phyloP scores from a whole-genome alignment of 2,113 vertebrate genomes.

The Neodon shergylaensis region DNA sequence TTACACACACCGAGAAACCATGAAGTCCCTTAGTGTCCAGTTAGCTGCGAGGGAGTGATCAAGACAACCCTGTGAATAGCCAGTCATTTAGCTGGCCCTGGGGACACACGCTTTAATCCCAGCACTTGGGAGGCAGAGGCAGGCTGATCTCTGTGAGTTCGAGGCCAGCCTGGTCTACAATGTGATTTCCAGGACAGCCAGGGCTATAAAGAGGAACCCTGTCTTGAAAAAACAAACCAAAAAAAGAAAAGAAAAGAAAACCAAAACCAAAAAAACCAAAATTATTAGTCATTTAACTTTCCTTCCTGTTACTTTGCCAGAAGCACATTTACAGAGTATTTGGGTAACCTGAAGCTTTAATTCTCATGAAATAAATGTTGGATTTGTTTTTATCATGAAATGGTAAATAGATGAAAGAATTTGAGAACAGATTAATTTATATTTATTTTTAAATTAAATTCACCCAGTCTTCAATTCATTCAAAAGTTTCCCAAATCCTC shows the following conservation, averaged over 20 bases:
- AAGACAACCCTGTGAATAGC: slow-evolving; percentile 7
- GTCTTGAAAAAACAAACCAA: neutral
- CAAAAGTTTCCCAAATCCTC: neutral
- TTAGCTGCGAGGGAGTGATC: neutral
- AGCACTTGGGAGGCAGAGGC: neutral
- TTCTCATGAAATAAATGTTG: slow-evolving; percentile 7
- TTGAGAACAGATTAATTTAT: neutral
- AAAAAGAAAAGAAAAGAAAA: too few species aligned
- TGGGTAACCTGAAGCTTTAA: neutral
- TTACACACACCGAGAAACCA: neutral
- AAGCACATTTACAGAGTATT: neutral
- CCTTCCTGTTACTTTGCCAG: neutral
- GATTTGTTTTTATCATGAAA: neutral
- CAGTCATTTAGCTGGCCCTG: neutral
- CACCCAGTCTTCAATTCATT: neutral
- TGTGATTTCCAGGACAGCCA: neutral
- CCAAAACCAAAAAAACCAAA: too few species aligned
- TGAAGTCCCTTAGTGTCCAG: neutral
- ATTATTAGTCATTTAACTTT: neutral
- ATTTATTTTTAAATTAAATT: slow-evolving; percentile 38
- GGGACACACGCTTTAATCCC: neutral
- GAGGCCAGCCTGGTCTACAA: neutral
- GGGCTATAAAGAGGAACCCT: neutral
- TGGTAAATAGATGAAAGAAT: neutral
- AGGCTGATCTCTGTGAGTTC: neutral